phyloP scores from a whole-genome alignment of 2,113 vertebrate species.

The Geothlypis trichas region DNA sequence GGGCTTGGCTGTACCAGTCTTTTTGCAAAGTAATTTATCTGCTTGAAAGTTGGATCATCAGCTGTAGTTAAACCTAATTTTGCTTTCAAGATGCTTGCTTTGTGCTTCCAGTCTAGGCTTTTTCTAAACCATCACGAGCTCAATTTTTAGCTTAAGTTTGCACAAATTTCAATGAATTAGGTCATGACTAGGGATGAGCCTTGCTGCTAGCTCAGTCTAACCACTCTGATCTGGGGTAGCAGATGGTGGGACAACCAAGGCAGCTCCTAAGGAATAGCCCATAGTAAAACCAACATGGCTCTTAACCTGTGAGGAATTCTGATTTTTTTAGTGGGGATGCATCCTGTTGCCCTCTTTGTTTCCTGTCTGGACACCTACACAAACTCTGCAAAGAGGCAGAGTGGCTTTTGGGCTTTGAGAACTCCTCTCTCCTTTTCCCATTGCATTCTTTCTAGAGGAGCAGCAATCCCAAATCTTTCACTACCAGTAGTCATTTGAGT shows the following conservation, averaged over 20 bases:
- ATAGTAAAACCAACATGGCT: background rate
- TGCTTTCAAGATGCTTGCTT: slow-evolving; percentile 40
- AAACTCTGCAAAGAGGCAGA: background rate
- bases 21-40: slow-evolving; percentile 49
- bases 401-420: background rate
- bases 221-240: background rate
- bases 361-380: background rate
- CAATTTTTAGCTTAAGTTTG: background rate
- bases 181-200: background rate
- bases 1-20: slow-evolving; percentile 13
- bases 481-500: background rate
- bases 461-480: background rate
- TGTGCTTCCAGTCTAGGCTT: background rate
- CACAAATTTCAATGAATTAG: background rate
- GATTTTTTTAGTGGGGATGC: background rate
- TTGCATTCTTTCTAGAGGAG: background rate
- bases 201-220: background rate
- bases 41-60: slow-evolving; percentile 43
- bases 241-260: background rate
- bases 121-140: background rate
- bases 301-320: background rate
- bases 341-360: background rate
- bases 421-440: background rate
- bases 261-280: background rate
- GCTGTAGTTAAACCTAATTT: slow-evolving; percentile 33